Evolutionary conservation across 2,113 vertebrate genomes (phyloP).

Genomic region (Rhinopithecus roxellana): DNA sequence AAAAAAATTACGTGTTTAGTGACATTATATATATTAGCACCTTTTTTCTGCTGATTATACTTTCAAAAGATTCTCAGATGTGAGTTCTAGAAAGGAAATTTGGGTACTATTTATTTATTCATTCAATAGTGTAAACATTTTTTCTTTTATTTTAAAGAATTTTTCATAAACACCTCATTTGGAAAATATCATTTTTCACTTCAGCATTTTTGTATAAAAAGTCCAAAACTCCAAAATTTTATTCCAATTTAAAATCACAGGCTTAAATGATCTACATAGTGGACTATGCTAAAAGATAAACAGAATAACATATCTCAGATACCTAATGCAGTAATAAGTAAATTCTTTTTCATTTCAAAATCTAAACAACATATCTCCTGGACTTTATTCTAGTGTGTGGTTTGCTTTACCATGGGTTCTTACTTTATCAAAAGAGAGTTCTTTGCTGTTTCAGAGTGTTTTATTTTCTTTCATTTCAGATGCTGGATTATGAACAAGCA

Average conservation of each 20-base stretch:
- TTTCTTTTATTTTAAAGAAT: conserved; percentile 19
- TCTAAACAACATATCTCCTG: not conserved
- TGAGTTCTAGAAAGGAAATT: not conserved
- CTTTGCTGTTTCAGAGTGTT: not conserved
- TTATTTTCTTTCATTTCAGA: conserved; percentile 80
- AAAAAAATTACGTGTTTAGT: not conserved
- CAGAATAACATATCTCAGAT: not conserved
- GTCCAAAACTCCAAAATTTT: not conserved
- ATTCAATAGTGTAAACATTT: not conserved
- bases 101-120: not conserved
- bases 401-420: not conserved
- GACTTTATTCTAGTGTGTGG: not conserved
- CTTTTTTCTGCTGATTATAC: not conserved
- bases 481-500: conserved; percentile 91
- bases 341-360: not conserved
- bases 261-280: not conserved
- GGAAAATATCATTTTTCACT: not conserved
- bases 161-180: conserved; percentile 18
- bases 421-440: not conserved
- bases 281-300: not conserved
- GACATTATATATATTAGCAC: not conserved
- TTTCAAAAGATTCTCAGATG: conserved; percentile 28
- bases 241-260: not conserved
- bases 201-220: not conserved
- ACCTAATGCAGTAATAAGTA: not conserved